These are phyloP conservation scores for Sclerurus mexicanus DNA, from an alignment of 2,113 vertebrate genomes.

Conservation along the genomic window DNA sequence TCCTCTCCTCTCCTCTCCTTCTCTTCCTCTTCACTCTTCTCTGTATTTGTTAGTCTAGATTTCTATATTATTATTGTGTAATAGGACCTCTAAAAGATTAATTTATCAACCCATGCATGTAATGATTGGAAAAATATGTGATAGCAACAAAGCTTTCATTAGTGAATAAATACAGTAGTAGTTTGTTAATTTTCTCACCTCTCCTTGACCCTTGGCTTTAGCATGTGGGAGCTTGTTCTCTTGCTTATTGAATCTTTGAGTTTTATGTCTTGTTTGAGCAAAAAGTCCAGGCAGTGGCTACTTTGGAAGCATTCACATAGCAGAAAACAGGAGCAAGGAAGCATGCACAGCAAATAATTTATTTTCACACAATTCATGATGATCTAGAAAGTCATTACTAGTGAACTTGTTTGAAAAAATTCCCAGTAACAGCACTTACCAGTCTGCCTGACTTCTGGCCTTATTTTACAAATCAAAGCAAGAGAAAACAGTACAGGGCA, in stretches of 20 bases:
- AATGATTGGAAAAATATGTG: no score
- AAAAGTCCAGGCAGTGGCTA: background rate
- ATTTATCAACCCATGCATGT: no score
- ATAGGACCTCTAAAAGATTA: no score
- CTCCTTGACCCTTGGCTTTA: background rate
- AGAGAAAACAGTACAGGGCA: background rate
- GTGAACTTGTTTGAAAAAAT: background rate
- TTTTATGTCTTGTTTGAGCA: background rate
- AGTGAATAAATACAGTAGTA: background rate
- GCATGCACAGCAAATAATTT: background rate
- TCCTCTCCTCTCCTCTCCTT: background rate
- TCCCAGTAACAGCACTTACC: background rate
- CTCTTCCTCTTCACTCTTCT: no score
- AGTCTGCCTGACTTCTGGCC: background rate
- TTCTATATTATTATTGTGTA: no score
- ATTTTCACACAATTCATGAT: background rate
- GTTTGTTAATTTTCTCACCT: background rate
- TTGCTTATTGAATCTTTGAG: background rate
- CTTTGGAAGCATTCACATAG: background rate
- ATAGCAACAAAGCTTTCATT: no score
- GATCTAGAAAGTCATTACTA: background rate
- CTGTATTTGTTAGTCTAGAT: no score
- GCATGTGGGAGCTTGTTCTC: background rate
- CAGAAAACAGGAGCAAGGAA: background rate
- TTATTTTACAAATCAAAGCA: background rate